Evolutionary conservation across 2,113 vertebrate species (phyloP).

Genomic region (Rhinolophus ferrumequinum): DNA sequence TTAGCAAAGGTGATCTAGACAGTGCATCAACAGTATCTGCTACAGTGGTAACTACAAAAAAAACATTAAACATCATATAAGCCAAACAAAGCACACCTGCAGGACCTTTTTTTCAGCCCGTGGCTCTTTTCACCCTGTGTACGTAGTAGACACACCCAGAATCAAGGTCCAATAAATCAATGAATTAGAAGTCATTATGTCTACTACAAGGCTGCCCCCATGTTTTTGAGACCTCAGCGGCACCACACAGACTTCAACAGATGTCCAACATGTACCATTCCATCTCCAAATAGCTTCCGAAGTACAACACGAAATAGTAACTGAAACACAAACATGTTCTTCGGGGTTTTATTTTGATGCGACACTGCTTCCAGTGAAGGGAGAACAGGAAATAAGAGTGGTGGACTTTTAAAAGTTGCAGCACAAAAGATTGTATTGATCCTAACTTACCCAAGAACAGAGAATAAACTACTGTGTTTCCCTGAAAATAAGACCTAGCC

Average conservation of each 20-base stretch:
- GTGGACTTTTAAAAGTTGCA: neutral
- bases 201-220: neutral
- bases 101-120: neutral
- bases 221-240: neutral
- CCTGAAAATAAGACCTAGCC: no score
- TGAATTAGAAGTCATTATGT: neutral
- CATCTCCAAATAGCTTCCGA: neutral
- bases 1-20: neutral
- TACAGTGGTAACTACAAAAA: neutral
- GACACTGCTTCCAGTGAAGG: neutral
- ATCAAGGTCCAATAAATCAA: neutral
- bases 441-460: neutral
- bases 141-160: neutral
- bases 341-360: neutral
- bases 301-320: neutral
- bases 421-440: neutral
- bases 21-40: neutral
- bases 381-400: neutral
- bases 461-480: neutral
- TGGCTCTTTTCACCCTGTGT: neutral
- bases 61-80: neutral
- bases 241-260: neutral
- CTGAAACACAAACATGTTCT: neutral
- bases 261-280: no score
- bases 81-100: neutral